phyloP scores from a whole-genome alignment of 2,113 vertebrate species.

The Anolis carolinensis region DNA sequence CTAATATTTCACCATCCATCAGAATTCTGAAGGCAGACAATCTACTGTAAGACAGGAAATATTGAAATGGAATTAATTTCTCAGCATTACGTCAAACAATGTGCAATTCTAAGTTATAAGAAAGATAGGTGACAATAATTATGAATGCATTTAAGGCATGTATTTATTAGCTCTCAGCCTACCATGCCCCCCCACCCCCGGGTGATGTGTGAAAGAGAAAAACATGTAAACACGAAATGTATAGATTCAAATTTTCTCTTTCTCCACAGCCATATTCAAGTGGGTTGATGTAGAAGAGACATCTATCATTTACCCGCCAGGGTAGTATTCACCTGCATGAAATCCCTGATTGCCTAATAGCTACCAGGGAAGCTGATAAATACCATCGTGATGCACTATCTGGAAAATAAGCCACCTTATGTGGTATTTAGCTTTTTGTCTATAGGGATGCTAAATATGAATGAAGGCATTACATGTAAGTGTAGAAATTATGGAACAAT shows the following conservation, averaged over 20 bases:
- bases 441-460: neutral
- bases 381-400: neutral
- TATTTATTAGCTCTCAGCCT: neutral
- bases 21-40: too few species aligned
- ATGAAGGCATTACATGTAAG: neutral
- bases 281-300: neutral
- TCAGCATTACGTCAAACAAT: neutral
- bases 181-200: too few species aligned
- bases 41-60: neutral
- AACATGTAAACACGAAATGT: too few species aligned
- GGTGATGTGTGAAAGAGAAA: neutral
- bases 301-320: neutral
- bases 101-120: neutral
- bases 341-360: neutral
- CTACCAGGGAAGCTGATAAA: neutral
- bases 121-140: neutral
- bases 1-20: too few species aligned
- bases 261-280: neutral
- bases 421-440: neutral
- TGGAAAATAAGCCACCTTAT: neutral
- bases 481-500: neutral
- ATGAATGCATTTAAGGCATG: neutral
- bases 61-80: neutral
- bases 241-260: neutral
- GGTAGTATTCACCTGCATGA: neutral